Percentiles rank a stretch among this genome's conserved stretches.
phyloP scores from a whole-genome alignment of 2,797 vertebrate species.

The Chelon labrosus region DNA sequence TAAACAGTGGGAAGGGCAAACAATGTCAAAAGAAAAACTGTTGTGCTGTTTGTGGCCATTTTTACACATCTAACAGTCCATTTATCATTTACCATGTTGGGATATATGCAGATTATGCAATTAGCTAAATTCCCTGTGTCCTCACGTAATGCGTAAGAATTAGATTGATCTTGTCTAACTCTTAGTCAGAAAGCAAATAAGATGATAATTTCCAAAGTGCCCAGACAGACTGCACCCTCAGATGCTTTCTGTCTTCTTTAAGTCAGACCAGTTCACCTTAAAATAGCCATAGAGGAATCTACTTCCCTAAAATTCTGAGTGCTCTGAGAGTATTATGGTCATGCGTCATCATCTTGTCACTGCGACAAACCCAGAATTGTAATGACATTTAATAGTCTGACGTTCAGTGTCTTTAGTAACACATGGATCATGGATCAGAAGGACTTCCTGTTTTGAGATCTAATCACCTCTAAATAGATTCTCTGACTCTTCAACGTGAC shows the following conservation, averaged over 20 bases:
- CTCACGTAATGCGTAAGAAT: background rate
- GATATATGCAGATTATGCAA: too few species aligned
- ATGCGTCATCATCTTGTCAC: too few species aligned
- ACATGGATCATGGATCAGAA: background rate
- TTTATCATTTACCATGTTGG: too few species aligned
- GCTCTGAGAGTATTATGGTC: too few species aligned
- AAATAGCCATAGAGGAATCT: too few species aligned
- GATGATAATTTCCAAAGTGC: too few species aligned
- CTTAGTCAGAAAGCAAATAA: too few species aligned
- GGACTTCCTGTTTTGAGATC: constrained; percentile 20
- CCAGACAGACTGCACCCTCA: too few species aligned
- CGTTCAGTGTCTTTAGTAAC: constrained; percentile 13
- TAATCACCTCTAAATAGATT: constrained; percentile 9
- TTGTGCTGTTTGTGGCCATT: background rate
- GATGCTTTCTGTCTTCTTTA: too few species aligned
- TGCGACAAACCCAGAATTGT: background rate
- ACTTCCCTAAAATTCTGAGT: too few species aligned
- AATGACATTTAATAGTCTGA: constrained; percentile 10
- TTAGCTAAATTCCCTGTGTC: background rate
- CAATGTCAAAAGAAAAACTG: background rate
- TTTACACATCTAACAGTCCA: too few species aligned
- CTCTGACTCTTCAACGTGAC: constrained; percentile 19
- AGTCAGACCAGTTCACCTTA: background rate
- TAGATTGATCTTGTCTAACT: background rate
- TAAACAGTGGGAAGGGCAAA: too few species aligned